phyloP scores from a whole-genome alignment of 2,113 vertebrate species.

The Dryoscopus gambensis region DNA sequence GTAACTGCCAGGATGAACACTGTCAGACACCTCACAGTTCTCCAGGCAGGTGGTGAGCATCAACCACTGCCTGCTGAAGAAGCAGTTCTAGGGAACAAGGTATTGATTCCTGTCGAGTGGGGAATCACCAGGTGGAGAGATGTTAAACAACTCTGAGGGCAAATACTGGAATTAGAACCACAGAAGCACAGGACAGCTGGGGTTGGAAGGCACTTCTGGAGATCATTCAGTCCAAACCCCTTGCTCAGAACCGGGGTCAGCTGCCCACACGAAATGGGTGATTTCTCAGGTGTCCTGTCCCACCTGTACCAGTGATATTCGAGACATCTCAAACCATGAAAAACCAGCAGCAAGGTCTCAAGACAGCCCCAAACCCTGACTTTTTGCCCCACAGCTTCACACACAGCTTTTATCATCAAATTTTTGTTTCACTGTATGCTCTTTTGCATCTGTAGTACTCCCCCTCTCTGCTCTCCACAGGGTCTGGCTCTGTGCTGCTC shows the following conservation, averaged over 20 bases:
- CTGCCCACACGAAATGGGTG: neutral
- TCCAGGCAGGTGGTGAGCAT: neutral
- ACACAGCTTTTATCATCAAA: accelerated
- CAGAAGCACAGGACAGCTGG: neutral
- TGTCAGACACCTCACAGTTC: neutral
- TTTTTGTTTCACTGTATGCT: neutral
- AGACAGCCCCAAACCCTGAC: neutral
- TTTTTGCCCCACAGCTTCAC: neutral
- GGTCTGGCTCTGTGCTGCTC: neutral
- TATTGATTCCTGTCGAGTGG: accelerated
- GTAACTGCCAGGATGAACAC: neutral
- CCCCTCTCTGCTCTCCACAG: neutral
- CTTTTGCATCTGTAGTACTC: neutral
- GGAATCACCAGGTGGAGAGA: neutral
- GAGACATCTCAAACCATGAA: neutral
- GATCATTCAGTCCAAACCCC: neutral
- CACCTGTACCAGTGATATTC: neutral
- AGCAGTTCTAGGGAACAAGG: neutral
- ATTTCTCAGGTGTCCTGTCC: neutral
- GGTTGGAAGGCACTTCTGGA: neutral
- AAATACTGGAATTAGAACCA: neutral
- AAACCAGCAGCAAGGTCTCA: neutral
- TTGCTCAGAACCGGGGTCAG: neutral
- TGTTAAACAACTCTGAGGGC: neutral
- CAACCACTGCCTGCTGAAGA: neutral